Conservation (phyloP, 2,797 vertebrate species). For the Anisognathus igniventris region DNA sequence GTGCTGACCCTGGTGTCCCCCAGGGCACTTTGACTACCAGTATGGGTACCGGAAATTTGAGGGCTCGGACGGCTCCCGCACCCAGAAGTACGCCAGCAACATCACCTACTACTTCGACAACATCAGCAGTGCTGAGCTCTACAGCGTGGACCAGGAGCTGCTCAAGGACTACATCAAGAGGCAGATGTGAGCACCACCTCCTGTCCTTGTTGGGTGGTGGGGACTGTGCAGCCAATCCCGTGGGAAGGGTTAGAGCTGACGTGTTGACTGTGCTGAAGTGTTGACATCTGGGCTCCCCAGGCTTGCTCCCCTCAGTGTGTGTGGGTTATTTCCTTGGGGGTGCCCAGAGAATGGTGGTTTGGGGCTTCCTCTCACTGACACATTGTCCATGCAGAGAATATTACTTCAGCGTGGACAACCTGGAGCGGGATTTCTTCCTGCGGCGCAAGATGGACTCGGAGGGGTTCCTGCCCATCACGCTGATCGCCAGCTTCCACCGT, state of each 20-base stretch:
- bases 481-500: constrained; percentile 94
- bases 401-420: constrained; percentile 97
- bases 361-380: background rate
- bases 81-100: constrained; percentile 88
- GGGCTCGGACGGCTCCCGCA: constrained; percentile 81
- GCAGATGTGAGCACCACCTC: constrained; percentile 87
- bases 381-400: constrained; percentile 81
- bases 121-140: constrained; percentile 93
- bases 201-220: background rate
- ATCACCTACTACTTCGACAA: constrained; percentile 98
- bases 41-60: constrained; percentile 91
- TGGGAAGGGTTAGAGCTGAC: background rate
- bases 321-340: fast-evolving
- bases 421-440: constrained; percentile 96
- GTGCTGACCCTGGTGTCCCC: background rate
- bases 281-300: background rate
- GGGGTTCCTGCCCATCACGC: constrained; percentile 89
- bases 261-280: background rate
- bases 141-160: constrained; percentile 90
- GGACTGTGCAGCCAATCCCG: fast-evolving
- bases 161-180: constrained; percentile 99
- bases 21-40: constrained; percentile 94
- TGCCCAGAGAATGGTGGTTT: background rate
- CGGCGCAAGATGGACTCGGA: constrained; percentile 94
- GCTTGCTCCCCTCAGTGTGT: background rate